Base-by-base conservation (phyloP, 2,797 vertebrate genomes). In the Paedocypris micromegethes region DNA sequence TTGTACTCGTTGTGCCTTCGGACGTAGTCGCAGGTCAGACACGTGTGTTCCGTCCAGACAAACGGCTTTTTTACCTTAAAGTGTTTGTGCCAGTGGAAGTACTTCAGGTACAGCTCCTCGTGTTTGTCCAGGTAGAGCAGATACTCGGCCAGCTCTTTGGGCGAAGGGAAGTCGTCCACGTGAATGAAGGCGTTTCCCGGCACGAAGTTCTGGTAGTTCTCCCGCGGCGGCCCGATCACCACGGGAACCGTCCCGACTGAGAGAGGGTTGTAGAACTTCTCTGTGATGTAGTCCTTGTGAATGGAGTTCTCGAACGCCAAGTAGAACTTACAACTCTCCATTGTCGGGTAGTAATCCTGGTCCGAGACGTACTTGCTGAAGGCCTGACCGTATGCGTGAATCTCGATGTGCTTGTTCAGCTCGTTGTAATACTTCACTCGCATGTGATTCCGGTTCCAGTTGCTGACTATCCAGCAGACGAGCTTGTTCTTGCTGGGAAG, bases 141-240 rank as follows among this genome's bases (percentile, higher is more conserved):
- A 81, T 96, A 94, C 42, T 95, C 94, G 9, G 95, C 94, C 79
- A 99, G 82, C 83, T 98, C 95, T 85, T 93, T 92, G 1, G 97
- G 92, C 23, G 92, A 97, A 41, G 88, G 87, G 80, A 95, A 99
- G 87, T 98, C 97, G 62, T 99, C 90, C 80, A 98, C 94, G 0
- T 99, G 97, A 84, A 98, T 95, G 85, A 99, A 98, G 53, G 96
- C 94, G 77, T 94, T 93, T 68, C 91, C 93, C 78, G 93, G 94
- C 82, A 98, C 92, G 70, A 95, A 98, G 86, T 98, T 98, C 80
- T 98, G 93, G 46, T 99, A 98, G 77, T 99, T 99, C 85, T 98
- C 83, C 80, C 97, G 91, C 43, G 92, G 80, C 2, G 97, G 93
- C 6, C 96, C 96, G 0, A 99, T 72, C 68, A 98, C 97, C 56